Evolutionary conservation across 2,113 vertebrate species (phyloP), one percentile per base, ranked within the genome.

Genomic region (Parus major): DNA sequence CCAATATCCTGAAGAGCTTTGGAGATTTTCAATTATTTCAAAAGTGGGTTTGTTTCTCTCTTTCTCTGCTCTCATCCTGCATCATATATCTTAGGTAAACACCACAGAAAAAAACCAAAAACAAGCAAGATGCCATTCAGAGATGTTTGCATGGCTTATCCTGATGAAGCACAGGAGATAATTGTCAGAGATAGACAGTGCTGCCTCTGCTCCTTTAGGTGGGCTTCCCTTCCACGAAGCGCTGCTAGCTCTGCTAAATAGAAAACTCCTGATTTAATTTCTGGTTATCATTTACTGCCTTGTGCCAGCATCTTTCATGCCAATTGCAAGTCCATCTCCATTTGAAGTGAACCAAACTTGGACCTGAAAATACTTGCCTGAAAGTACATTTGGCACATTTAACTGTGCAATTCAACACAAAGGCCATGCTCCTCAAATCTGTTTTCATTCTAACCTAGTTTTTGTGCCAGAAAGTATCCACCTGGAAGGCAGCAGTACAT

Each of bases 1-100:
- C 70, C 89, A 46, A 39, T 63, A 94, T 92, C 93, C 92, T 92
- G 86, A 82, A 80, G 33, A 80, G 85, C 75, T 89, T 69, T 21
- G 35, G 60, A 59, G 59, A 57, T 93, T 95, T 95, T 65, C 53
- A n/a, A 1, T 59, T n/a, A 88, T 72, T 92, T 91, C 53, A 52
- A 44, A 93, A 73, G 50, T 46, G 35, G 15, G 6, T 41, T 19
- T 15, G 3, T 77, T 85, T 88, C 64, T 82, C 36, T 61, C 4
- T 77, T 86, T 86, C 73, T 85, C 59, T 56, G 31, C 21, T 76
- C 41, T 76, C 70, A 55, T 31, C 41, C 20, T 2, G 3, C 31
- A 57, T 77, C 29, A 33, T 24, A 19, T 61, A 56, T 50, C 41
- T 24, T 66, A 81, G 56, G 65, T 39, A 86, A 95, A 91, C 15